Conservation (phyloP, 2,113 vertebrate genomes). For the Zosterops pallidus region DNA sequence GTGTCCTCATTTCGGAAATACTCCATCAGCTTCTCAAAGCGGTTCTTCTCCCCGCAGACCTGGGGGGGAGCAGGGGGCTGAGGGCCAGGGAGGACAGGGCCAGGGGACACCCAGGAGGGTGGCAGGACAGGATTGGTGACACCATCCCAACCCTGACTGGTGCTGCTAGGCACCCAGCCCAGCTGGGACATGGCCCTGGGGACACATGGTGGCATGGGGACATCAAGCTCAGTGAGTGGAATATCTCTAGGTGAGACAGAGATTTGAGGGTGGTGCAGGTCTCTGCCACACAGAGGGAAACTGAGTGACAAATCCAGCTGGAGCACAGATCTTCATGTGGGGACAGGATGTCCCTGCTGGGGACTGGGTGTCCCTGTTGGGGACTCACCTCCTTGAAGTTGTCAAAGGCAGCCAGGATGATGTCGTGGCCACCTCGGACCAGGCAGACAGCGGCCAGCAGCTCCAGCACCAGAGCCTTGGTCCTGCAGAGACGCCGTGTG, state of each 20-base stretch:
- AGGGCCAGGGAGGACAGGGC: not conserved
- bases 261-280: not conserved
- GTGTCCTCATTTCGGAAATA: slow-evolving; percentile 89
- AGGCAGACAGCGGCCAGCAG: slow-evolving; percentile 92
- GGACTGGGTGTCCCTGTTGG: not conserved
- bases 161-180: not conserved
- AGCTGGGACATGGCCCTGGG: not conserved
- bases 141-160: not conserved
- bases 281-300: not conserved
- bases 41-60: slow-evolving; percentile 84
- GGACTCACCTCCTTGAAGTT: slow-evolving; percentile 88
- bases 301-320: not conserved
- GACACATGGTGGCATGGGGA: not conserved
- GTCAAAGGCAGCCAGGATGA: slow-evolving; percentile 90
- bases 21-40: slow-evolving; percentile 90
- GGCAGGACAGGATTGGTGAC: not conserved
- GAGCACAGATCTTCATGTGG: rapidly evolving
- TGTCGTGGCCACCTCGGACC: slow-evolving; percentile 92
- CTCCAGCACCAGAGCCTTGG: slow-evolving; percentile 93
- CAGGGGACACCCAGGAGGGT: not conserved
- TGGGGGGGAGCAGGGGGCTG: not conserved
- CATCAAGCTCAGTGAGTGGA: not conserved
- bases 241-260: rapidly evolving
- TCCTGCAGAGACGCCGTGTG: slow-evolving; percentile 62
- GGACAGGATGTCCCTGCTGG: not conserved